Evolutionary conservation across 2,888 invertebrate species (phyloP).

Genomic region (Melolontha melolontha): DNA sequence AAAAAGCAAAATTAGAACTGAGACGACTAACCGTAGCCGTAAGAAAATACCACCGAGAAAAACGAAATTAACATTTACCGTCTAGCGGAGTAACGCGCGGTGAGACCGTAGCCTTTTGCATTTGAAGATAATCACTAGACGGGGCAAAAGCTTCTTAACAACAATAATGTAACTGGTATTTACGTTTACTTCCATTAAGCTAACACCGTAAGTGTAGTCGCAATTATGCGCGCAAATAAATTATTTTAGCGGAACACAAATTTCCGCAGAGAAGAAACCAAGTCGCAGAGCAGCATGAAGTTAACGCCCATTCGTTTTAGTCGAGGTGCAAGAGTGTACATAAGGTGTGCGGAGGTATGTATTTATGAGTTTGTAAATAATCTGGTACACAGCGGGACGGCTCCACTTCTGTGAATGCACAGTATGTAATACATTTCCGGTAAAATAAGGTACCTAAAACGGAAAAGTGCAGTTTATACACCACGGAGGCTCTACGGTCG

Average conservation of each 20-base stretch:
- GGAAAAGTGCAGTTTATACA: constrained; percentile 30
- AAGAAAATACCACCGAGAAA: constrained; percentile 17
- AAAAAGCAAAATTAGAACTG: constrained; percentile 1
- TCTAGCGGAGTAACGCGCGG: too few relatives aligned
- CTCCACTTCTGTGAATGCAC: constrained; percentile 21
- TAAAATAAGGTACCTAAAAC: constrained; percentile 31
- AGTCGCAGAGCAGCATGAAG: not conserved
- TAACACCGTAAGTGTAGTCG: constrained; percentile 41
- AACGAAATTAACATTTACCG: constrained; percentile 15
- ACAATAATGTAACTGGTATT: constrained; percentile 42
- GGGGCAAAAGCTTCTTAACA: constrained; percentile 31
- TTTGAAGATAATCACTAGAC: constrained; percentile 25
- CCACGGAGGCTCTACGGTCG: not conserved
- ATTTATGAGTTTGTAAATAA: constrained; percentile 40
- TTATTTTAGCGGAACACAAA: constrained; percentile 43
- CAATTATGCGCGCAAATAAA: constrained; percentile 42
- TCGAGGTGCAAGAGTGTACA: constrained; percentile 36
- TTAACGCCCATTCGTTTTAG: constrained; percentile 34
- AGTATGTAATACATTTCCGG: constrained; percentile 39
- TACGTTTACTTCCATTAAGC: constrained; percentile 43
- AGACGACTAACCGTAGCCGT: constrained; percentile 3
- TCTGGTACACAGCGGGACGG: constrained; percentile 37
- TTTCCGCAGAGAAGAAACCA: constrained; percentile 37
- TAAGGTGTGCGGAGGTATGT: constrained; percentile 18
- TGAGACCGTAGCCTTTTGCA: constrained; percentile 16